phyloP scores from a whole-genome alignment of 2,888 invertebrate genomes.

The Parthenolecanium corni region DNA sequence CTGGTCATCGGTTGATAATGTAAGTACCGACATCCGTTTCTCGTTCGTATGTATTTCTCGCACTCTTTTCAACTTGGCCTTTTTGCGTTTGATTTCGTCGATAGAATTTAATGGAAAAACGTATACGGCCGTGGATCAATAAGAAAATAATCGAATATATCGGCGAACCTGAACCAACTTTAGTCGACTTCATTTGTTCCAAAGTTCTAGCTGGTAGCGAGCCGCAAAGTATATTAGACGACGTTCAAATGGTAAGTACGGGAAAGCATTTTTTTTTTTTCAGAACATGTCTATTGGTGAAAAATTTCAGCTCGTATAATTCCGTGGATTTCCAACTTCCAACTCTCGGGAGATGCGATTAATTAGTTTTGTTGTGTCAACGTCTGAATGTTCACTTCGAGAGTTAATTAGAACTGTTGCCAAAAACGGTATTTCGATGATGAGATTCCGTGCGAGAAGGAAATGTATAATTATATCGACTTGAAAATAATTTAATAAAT shows the following conservation, averaged over 20 bases:
- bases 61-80: constrained; percentile 5
- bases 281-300: too few species aligned
- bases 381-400: too few species aligned
- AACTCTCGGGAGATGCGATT: too few species aligned
- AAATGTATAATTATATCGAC: too few species aligned
- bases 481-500: too few species aligned
- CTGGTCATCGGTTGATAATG: constrained; percentile 68
- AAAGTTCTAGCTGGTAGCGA: constrained; percentile 88
- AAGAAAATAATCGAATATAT: constrained; percentile 99
- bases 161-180: constrained; percentile 94
- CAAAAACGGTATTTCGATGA: too few species aligned
- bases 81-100: constrained; percentile 1
- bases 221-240: constrained; percentile 89
- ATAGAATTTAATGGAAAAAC: constrained; percentile 75
- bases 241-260: constrained; percentile 89
- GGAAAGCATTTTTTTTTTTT: too few species aligned
- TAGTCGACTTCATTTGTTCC: constrained; percentile 99
- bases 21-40: constrained; percentile 37
- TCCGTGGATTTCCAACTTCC: too few species aligned
- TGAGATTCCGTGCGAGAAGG: too few species aligned
- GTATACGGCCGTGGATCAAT: constrained; percentile 98
- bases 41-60: not conserved
- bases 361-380: too few species aligned
- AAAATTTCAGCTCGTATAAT: too few species aligned
- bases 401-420: too few species aligned